phyloP scores from a whole-genome alignment of 2,113 vertebrate species.

The Leucopsar rothschildi region DNA sequence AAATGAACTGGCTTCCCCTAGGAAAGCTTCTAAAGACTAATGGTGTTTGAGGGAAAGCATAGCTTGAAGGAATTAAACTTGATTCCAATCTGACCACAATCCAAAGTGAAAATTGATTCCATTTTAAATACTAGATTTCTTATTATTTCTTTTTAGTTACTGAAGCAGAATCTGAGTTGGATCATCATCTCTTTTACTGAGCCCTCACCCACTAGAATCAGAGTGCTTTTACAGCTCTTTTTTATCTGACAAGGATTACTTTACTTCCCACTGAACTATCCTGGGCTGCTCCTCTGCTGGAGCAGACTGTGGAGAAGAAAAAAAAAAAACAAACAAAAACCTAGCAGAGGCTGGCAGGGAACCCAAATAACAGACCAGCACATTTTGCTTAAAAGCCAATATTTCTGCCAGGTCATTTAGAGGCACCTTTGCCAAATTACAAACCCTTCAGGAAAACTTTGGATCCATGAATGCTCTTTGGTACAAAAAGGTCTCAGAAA shows the following conservation, averaged over 20 bases:
- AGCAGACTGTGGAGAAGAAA: neutral
- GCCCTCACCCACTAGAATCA: neutral
- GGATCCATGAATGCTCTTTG: neutral
- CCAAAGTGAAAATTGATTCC: conserved; percentile 10
- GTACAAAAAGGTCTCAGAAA: neutral
- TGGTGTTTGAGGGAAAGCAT: neutral
- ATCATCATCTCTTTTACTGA: neutral
- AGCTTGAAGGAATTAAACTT: neutral
- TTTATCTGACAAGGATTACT: neutral
- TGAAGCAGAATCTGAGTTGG: neutral
- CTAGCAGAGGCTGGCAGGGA: neutral
- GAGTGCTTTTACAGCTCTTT: neutral
- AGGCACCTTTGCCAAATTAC: neutral
- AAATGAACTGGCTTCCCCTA: neutral
- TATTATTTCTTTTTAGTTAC: neutral
- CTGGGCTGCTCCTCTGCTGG: neutral
- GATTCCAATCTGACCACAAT: neutral
- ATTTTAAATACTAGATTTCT: neutral
- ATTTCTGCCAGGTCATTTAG: neutral
- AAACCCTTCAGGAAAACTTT: neutral
- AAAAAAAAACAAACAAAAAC: neutral
- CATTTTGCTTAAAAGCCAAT: neutral
- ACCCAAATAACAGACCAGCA: neutral
- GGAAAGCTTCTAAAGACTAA: neutral
- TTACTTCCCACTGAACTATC: neutral